Conservation (phyloP, 37 sponge, comb jelly and placozoan genomes). For the Lycopodina hypogea region DNA sequence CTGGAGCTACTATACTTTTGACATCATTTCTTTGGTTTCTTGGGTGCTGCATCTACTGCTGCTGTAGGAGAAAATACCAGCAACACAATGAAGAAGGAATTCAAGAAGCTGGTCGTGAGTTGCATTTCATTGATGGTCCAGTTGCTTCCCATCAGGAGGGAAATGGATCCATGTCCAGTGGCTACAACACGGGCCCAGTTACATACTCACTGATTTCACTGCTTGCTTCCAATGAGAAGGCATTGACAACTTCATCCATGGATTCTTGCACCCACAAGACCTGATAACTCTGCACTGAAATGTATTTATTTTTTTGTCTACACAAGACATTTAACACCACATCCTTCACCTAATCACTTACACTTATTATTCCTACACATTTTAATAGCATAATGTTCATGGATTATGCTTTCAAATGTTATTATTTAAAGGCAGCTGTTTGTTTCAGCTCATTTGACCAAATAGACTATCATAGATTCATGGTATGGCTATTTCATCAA, state of each 20-base stretch:
- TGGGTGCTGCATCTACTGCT: slow-evolving; percentile 52
- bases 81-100: slow-evolving; percentile 26
- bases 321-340: no score
- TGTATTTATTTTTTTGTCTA: no score
- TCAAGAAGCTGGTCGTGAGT: slow-evolving; percentile 34
- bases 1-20: slow-evolving; percentile 29
- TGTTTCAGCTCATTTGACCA: no score
- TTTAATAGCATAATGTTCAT: no score
- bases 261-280: slow-evolving; percentile 24
- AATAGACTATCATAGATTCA: no score
- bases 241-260: slow-evolving; percentile 15
- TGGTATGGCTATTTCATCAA: no score
- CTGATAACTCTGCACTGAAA: no score
- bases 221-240: not conserved
- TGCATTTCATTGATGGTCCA: slow-evolving; percentile 29
- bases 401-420: no score
- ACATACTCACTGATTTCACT: slow-evolving; percentile 16
- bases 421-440: no score
- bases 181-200: slow-evolving; percentile 29
- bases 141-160: not conserved
- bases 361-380: no score
- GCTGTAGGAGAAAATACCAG: slow-evolving; percentile 17
- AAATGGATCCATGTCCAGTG: slow-evolving; percentile 24
- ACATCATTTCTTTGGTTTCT: slow-evolving; percentile 46
- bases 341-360: no score